Conservation (phyloP, 2,113 vertebrate genomes). For the Antigone vipio region DNA sequence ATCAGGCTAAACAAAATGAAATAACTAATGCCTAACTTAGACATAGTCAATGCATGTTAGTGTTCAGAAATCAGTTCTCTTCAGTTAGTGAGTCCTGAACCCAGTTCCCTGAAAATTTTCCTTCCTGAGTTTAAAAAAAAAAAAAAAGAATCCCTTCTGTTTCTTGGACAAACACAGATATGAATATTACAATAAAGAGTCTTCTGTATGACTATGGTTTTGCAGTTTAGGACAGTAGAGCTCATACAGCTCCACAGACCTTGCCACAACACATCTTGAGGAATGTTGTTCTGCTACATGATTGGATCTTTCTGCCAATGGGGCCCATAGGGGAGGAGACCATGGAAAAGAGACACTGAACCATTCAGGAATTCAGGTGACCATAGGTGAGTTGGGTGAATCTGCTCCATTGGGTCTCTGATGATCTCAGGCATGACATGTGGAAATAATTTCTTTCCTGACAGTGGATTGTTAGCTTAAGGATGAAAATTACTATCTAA, state of each 20-base stretch:
- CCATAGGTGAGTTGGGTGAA: not conserved
- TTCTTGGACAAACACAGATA: not conserved
- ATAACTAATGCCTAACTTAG: not conserved
- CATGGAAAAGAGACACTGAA: not conserved
- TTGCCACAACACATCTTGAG: not conserved
- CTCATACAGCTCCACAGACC: not conserved
- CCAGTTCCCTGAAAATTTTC: not conserved
- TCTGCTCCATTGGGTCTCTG: not conserved
- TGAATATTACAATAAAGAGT: not conserved
- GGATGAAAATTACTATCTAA: not conserved
- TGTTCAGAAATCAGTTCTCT: not conserved
- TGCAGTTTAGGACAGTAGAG: not conserved
- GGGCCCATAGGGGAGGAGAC: not conserved
- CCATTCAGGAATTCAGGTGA: not conserved
- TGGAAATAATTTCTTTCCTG: not conserved
- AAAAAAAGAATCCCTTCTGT: not conserved
- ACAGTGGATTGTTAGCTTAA: not conserved
- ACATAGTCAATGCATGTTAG: not conserved
- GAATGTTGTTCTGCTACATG: accelerated
- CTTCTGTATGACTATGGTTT: not conserved
- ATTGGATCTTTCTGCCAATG: not conserved
- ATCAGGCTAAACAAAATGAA: not conserved
- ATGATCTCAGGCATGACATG: not conserved
- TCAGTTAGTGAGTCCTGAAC: not conserved
- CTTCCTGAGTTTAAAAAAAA: not conserved